A percentile compares a stretch with the other conserved stretches of the same genome.
phyloP scores from a whole-genome alignment of 2,113 vertebrate genomes.

The Leptodactylus fuscus region DNA sequence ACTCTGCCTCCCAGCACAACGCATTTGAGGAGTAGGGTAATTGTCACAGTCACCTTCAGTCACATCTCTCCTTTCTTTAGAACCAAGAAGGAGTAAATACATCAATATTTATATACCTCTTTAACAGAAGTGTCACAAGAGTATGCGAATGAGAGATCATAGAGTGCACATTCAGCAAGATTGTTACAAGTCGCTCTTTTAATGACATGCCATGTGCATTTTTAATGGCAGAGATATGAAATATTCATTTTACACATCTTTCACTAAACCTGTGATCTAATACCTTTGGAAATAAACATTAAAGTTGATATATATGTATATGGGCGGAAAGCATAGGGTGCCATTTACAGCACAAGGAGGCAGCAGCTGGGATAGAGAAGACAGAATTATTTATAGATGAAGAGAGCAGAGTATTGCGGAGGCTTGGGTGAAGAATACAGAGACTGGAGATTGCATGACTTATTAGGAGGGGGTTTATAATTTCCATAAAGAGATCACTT shows the following conservation, averaged over 20 bases:
- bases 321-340: not conserved
- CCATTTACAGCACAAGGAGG: not conserved
- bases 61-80: not conserved
- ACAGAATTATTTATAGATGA: not conserved
- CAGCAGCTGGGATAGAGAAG: not conserved
- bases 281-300: not conserved
- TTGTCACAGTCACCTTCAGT: slow-evolving; percentile 24
- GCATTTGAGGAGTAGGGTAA: slow-evolving; percentile 44
- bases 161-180: not conserved
- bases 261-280: slow-evolving; percentile 24
- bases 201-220: slow-evolving; percentile 9
- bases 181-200: slow-evolving; percentile 12
- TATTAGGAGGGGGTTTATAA: not conserved
- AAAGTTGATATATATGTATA: not conserved
- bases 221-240: slow-evolving; percentile 41
- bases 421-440: not conserved
- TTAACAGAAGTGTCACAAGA: slow-evolving; percentile 9
- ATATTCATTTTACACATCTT: slow-evolving; percentile 36
- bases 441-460: not conserved
- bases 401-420: not conserved
- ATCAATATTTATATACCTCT: slow-evolving; percentile 40
- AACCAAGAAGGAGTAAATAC: slow-evolving; percentile 12
- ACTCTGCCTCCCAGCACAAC: not conserved
- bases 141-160: not conserved
- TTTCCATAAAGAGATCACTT: not conserved